phyloP scores from a whole-genome alignment of 1,140 invertebrate species.

The Antheraea pernyi region DNA sequence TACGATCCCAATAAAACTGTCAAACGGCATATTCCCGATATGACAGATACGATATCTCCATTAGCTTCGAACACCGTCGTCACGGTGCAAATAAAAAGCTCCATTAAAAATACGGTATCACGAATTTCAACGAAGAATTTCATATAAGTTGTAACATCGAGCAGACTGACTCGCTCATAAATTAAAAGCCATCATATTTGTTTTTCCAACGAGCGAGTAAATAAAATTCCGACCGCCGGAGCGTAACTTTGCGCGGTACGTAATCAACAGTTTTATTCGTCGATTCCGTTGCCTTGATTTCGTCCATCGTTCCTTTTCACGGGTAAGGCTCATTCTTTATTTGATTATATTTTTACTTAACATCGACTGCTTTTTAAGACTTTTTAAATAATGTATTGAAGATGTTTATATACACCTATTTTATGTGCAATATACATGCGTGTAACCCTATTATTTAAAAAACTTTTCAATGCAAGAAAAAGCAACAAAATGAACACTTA shows the following conservation, averaged over 20 bases:
- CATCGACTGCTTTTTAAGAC: not conserved
- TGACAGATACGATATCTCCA: conserved; percentile 72
- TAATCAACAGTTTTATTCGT: conserved; percentile 74
- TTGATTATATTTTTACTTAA: conserved; percentile 56
- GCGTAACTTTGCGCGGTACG: conserved; percentile 67
- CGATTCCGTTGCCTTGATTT: conserved; percentile 70
- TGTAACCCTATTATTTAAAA: too few relatives aligned
- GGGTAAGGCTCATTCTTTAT: conserved; percentile 54
- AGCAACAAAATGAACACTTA: too few relatives aligned
- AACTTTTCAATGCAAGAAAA: too few relatives aligned
- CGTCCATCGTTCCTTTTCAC: conserved; percentile 46
- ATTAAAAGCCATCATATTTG: conserved; percentile 76
- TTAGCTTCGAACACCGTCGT: conserved; percentile 59
- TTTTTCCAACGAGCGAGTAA: conserved; percentile 68
- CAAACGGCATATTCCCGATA: conserved; percentile 63
- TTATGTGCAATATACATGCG: too few relatives aligned
- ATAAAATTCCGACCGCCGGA: conserved; percentile 73
- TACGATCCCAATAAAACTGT: conserved; percentile 70
- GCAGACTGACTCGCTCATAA: conserved; percentile 58
- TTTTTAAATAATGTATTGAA: not conserved
- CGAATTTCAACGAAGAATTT: conserved; percentile 44
- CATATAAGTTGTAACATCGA: conserved; percentile 32
- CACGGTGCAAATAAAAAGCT: conserved; percentile 59
- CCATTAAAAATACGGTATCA: conserved; percentile 49
- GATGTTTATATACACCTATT: not conserved